Evolutionary conservation across 35 echinoderm and acorn worm species (phyloP).

Genomic region (Lytechinus pictus): DNA sequence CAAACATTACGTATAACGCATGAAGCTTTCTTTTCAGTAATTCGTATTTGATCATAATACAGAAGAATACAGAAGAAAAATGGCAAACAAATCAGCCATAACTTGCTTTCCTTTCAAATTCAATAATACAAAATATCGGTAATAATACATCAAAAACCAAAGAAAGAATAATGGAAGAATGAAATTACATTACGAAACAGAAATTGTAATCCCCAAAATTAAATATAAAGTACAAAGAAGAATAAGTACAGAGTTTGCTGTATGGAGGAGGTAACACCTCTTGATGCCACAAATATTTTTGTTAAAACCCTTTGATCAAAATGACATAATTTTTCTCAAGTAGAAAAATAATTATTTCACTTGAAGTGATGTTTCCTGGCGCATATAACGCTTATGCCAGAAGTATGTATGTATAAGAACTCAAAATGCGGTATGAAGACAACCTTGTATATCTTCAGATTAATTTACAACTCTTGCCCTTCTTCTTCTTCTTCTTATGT

Average conservation of each 20-base stretch:
- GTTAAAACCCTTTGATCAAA: not conserved
- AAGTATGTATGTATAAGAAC: not conserved
- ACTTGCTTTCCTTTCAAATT: not conserved
- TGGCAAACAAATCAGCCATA: not conserved
- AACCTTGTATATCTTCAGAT: not conserved
- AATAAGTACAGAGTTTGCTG: no score
- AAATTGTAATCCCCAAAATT: no score
- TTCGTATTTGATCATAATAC: not conserved
- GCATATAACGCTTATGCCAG: not conserved
- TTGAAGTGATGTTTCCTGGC: not conserved
- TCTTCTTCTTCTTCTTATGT: slow-evolving; percentile 52
- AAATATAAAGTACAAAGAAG: no score
- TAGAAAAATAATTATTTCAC: not conserved
- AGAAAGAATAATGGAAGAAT: no score
- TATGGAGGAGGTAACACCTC: not conserved
- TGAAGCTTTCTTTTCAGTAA: not conserved
- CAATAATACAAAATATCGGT: not conserved
- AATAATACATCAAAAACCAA: not conserved
- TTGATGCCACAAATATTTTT: not conserved
- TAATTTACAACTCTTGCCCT: not conserved
- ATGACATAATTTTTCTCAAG: not conserved
- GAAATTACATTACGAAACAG: no score
- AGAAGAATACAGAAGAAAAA: no score
- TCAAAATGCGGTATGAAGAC: not conserved
- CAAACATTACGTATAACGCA: not conserved